A percentile compares a stretch with the other conserved stretches of the same genome.
Conservation (phyloP, 2,797 vertebrate species). For the Myripristis murdjan region DNA sequence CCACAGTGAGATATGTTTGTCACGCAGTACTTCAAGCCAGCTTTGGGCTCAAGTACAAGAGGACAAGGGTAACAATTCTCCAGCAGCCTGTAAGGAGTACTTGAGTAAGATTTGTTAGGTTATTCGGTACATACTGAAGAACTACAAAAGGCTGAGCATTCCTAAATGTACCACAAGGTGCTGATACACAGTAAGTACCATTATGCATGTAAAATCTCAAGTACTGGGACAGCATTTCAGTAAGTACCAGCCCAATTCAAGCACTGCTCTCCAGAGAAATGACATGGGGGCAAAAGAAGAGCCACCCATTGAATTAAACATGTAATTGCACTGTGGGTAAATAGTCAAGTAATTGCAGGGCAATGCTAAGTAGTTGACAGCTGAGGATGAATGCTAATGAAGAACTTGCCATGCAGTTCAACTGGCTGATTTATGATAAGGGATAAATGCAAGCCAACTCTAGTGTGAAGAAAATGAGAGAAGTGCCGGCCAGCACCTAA, state of each 20-base stretch:
- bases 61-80: neutral
- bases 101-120: neutral
- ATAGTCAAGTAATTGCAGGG: constrained; percentile 60
- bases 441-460: constrained; percentile 32
- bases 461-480: constrained; percentile 18
- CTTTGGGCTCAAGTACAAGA: neutral
- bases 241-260: constrained; percentile 21
- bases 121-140: neutral
- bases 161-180: constrained; percentile 1
- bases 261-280: constrained; percentile 41
- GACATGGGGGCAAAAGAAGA: constrained; percentile 30
- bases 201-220: constrained; percentile 6
- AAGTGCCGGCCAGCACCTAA: constrained; percentile 42
- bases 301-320: constrained; percentile 70
- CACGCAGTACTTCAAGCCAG: neutral
- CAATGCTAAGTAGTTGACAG: constrained; percentile 61
- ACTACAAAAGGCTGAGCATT: neutral
- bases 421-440: constrained; percentile 47
- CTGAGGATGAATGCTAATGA: constrained; percentile 56
- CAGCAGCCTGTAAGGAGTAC: neutral
- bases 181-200: neutral
- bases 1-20: neutral
- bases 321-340: constrained; percentile 68
- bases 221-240: constrained; percentile 13
- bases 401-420: constrained; percentile 38